phyloP scores from a whole-genome alignment of 2,797 vertebrate genomes.

The Anisognathus igniventris region DNA sequence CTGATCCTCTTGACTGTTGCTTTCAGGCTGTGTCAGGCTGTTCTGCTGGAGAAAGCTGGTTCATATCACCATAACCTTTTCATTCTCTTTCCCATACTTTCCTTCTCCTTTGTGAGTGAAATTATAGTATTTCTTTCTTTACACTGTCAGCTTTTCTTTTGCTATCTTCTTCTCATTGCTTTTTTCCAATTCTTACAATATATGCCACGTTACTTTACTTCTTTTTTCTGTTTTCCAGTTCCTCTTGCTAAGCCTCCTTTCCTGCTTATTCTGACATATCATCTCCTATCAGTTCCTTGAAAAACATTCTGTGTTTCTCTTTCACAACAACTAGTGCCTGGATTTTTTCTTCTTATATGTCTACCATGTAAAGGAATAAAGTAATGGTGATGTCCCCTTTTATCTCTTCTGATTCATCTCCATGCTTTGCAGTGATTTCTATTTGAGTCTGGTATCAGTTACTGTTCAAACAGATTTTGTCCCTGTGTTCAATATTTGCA shows the following conservation, averaged over 20 bases:
- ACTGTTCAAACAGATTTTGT: not conserved
- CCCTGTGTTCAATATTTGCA: not conserved
- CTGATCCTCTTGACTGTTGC: not conserved
- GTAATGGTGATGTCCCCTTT: not conserved
- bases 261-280: not conserved
- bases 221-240: not conserved
- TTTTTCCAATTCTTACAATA: not conserved
- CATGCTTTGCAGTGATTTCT: not conserved
- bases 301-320: not conserved
- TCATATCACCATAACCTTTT: not conserved
- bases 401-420: not conserved
- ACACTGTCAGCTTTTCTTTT: not conserved
- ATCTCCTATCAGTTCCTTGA: not conserved
- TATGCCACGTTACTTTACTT: not conserved
- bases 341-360: not conserved
- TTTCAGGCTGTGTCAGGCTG: not conserved
- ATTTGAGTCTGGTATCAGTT: not conserved
- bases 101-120: not conserved
- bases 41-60: not conserved
- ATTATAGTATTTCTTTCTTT: not conserved
- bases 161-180: not conserved
- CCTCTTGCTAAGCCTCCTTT: not conserved
- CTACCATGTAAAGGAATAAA: not conserved
- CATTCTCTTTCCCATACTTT: not conserved
- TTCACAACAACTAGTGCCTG: not conserved